Base-by-base conservation (phyloP, 2,797 vertebrate genomes). In the Acipenser transmontanus region DNA sequence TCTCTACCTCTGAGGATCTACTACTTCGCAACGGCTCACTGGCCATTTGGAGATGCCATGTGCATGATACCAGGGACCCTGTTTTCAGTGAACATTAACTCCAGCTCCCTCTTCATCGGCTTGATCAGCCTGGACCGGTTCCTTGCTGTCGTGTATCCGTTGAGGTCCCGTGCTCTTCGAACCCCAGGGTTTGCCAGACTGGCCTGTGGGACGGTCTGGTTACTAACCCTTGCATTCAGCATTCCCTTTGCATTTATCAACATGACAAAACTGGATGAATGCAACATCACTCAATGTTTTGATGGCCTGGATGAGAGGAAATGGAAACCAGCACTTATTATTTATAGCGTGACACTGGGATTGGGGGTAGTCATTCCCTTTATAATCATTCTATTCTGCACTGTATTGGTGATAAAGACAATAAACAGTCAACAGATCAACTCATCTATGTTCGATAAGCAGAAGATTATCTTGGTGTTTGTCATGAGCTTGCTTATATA, bases 81-180 rank as follows among this genome's bases (percentile, higher is more conserved):
- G 4, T 85, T 88, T 54, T 71, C 66, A 14, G 74, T 75, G 73
- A 89, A 89, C 69, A 69, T 89, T 52, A 77, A 81, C 47, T 77
- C 80, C 62, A 85, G 84, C 14, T 11, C 71, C n/a, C 64, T 83
- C 67, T 86, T 88, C 73, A 86, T 89, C 73, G 86, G 85, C 68
- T 77, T 82, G 64, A 85, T 87, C 70, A 75, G 81, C 10, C n/a
- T 85, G 60, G 84, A 86, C 73, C 76, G 85, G 47, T 72, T 88
- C 49, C 68, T 88, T 61, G 86, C 87, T 7, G 76, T 88, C 64
- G 84, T 85, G n/a, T 85, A 77, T 47, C 86, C 85, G 10, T 64
- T 89, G 63, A 77, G 75, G 66, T 79, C 83, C 0, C 75, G 82
- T 0, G 71, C 66, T 6, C 12, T 84, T 13, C 73, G 86, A 7